Percentiles rank a stretch among this genome's conserved stretches.
phyloP scores from a whole-genome alignment of 2,797 vertebrate genomes.

The Oryzias dopingdopingensis region DNA sequence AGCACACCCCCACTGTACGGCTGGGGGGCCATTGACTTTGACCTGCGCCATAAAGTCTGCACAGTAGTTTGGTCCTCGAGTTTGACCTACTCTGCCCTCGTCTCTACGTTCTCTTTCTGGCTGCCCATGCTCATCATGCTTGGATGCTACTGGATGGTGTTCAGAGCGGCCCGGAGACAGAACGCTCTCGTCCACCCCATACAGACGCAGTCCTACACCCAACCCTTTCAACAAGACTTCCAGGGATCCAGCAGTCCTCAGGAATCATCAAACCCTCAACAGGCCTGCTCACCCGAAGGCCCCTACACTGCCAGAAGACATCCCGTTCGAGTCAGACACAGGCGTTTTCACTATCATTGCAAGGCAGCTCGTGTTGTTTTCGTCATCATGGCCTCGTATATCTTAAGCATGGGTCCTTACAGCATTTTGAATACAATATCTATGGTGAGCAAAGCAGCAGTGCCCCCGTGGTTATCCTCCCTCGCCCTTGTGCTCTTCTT shows the following conservation, averaged over 20 bases:
- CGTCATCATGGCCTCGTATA: constrained; percentile 86
- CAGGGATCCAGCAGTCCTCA: constrained; percentile 64
- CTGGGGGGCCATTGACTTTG: constrained; percentile 86
- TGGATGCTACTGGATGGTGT: constrained; percentile 89
- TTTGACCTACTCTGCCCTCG: constrained; percentile 81
- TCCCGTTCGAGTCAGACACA: constrained; percentile 71
- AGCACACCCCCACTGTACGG: constrained; percentile 88
- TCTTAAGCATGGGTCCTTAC: constrained; percentile 89
- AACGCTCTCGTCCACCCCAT: constrained; percentile 86
- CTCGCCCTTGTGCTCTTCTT: constrained; percentile 87
- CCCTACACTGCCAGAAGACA: constrained; percentile 62
- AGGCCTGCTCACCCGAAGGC: constrained; percentile 55
- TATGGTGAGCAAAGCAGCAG: constrained; percentile 65
- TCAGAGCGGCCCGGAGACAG: constrained; percentile 84
- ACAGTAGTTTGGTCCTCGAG: constrained; percentile 87
- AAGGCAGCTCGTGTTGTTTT: constrained; percentile 89
- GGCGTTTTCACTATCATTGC: constrained; percentile 86
- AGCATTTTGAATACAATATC: constrained; percentile 84
- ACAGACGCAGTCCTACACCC: constrained; percentile 71
- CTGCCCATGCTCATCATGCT: constrained; percentile 85
- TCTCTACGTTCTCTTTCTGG: constrained; percentile 83
- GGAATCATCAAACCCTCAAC: constrained; percentile 39
- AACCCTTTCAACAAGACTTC: constrained; percentile 62
- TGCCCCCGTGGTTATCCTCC: constrained; percentile 83
- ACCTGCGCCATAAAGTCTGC: constrained; percentile 80